These are phyloP conservation scores for Entomobrya proxima DNA, from an alignment of 2,888 invertebrate species.

Conservation along the genomic window DNA sequence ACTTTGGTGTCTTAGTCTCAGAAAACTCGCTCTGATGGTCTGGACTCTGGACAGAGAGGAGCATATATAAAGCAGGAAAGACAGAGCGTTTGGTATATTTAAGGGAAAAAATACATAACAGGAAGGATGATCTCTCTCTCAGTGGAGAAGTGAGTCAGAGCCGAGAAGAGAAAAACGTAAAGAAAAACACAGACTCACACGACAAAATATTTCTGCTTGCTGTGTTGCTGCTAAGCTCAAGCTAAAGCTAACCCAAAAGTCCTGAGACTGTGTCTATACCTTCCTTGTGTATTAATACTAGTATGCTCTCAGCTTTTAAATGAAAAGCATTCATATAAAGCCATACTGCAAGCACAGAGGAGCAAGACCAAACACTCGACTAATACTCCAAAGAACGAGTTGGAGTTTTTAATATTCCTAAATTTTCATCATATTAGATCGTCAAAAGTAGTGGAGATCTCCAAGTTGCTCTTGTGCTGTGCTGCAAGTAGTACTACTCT, in stretches of 20 bases:
- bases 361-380: neutral
- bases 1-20: no score
- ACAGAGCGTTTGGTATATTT: no score
- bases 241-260: no score
- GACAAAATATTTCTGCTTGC: neutral
- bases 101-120: no score
- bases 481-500: neutral
- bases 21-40: no score
- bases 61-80: no score
- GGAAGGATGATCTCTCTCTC: constrained; percentile 61
- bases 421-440: neutral
- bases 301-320: no score
- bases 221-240: no score
- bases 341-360: neutral
- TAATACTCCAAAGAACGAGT: neutral
- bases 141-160: constrained; percentile 52
- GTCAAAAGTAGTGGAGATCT: neutral
- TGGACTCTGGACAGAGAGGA: no score
- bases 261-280: no score
- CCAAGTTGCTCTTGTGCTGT: neutral
- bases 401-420: neutral
- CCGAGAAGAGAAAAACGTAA: neutral
- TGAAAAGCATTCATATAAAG: no score
- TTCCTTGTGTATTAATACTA: no score
- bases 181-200: constrained; percentile 26